These are phyloP conservation scores for Cylas formicarius DNA, from an alignment of 1,140 invertebrate species.

Conservation along the genomic window DNA sequence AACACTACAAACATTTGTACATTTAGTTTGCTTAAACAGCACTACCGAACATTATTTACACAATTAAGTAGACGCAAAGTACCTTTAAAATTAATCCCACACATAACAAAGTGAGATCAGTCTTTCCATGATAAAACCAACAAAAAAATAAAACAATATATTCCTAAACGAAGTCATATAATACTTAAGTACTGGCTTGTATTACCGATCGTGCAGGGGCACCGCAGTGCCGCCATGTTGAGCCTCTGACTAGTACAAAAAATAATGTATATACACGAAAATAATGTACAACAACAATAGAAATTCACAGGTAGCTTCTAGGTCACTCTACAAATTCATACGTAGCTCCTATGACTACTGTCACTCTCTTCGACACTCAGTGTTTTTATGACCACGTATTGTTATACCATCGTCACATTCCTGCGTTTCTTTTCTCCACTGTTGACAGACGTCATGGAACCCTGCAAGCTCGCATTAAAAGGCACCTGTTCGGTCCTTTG, in stretches of 20 bases:
- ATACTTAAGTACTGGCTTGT: slow-evolving; percentile 25
- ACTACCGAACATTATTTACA: slow-evolving; percentile 16
- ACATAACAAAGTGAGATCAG: slow-evolving; percentile 24
- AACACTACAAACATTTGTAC: slow-evolving; percentile 13
- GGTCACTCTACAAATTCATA: slow-evolving; percentile 18
- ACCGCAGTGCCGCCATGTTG: background rate
- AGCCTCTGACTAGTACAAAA: slow-evolving; percentile 13
- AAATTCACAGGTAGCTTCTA: slow-evolving; percentile 4
- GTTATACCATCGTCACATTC: slow-evolving; percentile 53
- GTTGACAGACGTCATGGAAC: slow-evolving; percentile 49
- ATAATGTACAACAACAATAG: slow-evolving; percentile 14
- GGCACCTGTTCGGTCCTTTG: slow-evolving; percentile 39
- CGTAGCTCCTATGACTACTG: slow-evolving; percentile 28
- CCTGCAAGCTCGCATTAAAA: slow-evolving; percentile 49
- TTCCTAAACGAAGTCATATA: background rate
- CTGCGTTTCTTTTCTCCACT: slow-evolving; percentile 48
- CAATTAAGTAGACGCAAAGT: too few species aligned
- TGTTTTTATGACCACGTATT: slow-evolving; percentile 32
- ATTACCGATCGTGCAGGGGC: background rate
- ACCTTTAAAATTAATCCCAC: slow-evolving; percentile 23
- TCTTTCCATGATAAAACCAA: too few species aligned
- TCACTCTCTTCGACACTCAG: slow-evolving; percentile 28
- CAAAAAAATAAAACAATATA: slow-evolving; percentile 20
- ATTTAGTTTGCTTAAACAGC: slow-evolving; percentile 11
- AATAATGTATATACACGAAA: slow-evolving; percentile 7